These are phyloP conservation scores for Ammodytes marinus DNA, from an alignment of 2,113 vertebrate genomes.

Conservation along the genomic window DNA sequence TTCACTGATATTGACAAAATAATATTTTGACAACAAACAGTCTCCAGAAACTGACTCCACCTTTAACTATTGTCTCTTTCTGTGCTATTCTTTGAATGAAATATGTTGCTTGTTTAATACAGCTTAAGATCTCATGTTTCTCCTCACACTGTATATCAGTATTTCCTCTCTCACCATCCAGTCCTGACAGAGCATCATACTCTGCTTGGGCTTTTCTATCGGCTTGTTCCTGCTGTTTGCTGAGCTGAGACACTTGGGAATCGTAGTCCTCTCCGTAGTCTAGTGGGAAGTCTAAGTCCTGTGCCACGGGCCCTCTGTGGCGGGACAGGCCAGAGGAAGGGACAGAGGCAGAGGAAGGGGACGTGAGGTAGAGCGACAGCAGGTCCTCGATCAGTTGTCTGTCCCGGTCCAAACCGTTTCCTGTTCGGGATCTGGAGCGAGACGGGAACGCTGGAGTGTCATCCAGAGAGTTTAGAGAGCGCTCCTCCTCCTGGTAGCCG, in stretches of 20 bases:
- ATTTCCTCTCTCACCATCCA: conserved; percentile 69
- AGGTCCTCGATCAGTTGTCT: conserved; percentile 91
- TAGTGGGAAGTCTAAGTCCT: conserved; percentile 81
- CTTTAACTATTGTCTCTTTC: no score
- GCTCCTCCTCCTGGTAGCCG: conserved; percentile 86
- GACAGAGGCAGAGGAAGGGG: conserved; percentile 87
- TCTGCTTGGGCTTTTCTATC: conserved; percentile 70
- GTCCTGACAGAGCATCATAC: conserved; percentile 59
- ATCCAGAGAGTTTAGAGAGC: conserved; percentile 83
- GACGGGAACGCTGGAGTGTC: conserved; percentile 68
- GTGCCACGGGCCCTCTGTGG: conserved; percentile 60
- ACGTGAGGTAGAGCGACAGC: conserved; percentile 86
- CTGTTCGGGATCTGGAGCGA: conserved; percentile 74
- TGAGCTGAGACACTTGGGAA: conserved; percentile 70
- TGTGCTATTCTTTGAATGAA: no score
- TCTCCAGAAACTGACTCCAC: no score
- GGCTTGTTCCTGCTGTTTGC: conserved; percentile 64
- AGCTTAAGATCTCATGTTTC: background rate
- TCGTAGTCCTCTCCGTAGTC: conserved; percentile 82
- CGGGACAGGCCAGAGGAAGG: conserved; percentile 80
- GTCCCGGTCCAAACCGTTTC: conserved; percentile 80
- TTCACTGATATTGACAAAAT: no score
- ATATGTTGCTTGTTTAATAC: no score
- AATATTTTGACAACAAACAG: no score
- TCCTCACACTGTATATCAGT: background rate